phyloP scores from a whole-genome alignment of 2,113 vertebrate species.

The Mobula hypostoma region DNA sequence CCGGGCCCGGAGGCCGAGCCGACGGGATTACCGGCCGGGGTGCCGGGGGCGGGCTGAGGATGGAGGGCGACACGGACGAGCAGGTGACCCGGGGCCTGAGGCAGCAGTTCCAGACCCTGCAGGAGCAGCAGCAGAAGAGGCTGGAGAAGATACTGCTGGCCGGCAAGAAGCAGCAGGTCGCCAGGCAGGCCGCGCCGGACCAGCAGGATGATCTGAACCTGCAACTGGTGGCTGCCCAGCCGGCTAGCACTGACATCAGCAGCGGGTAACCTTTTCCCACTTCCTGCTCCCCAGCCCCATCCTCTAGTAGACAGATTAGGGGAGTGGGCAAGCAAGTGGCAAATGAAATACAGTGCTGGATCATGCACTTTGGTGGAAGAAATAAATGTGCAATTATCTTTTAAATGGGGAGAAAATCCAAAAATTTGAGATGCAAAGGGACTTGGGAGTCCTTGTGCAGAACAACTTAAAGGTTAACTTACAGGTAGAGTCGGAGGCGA shows the following conservation, averaged over 20 bases:
- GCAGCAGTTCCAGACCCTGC: slow-evolving; percentile 73
- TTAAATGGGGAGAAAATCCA: no score
- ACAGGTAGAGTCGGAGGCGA: no score
- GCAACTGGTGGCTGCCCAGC: slow-evolving; percentile 42
- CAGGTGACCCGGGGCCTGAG: slow-evolving; percentile 53
- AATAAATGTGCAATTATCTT: no score
- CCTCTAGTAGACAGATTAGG: no score
- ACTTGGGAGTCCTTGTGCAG: no score
- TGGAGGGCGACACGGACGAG: slow-evolving; percentile 52
- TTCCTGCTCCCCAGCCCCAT: no score
- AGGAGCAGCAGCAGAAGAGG: slow-evolving; percentile 70
- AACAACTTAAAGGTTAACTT: no score
- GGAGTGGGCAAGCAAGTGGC: no score
- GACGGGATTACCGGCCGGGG: not conserved
- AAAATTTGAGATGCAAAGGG: no score
- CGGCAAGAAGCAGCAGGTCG: slow-evolving; percentile 50
- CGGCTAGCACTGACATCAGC: slow-evolving; percentile 46
- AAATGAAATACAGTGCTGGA: no score
- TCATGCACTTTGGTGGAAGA: no score
- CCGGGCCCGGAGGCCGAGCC: not conserved
- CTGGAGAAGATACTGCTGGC: slow-evolving; percentile 58
- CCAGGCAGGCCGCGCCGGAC: not conserved
- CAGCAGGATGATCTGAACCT: slow-evolving; percentile 49
- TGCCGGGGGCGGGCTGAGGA: slow-evolving; percentile 38
- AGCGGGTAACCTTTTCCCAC: not conserved